Conservation (phyloP, 2,888 invertebrate genomes). For the Tachina grossa region DNA sequence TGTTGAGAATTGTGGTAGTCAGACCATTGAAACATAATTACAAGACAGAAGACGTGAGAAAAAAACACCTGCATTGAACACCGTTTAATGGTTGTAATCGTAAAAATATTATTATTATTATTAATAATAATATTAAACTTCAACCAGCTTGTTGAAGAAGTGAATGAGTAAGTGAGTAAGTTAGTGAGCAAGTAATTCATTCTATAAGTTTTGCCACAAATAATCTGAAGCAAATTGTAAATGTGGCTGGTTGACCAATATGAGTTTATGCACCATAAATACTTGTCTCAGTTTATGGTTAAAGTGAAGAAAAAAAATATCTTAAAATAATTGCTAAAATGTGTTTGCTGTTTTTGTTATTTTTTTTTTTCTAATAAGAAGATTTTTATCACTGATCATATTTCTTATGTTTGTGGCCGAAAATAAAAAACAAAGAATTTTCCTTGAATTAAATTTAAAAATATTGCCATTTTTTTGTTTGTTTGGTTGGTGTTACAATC, state of each 20-base stretch:
- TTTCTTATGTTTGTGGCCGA: conserved; percentile 68
- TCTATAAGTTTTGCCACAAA: conserved; percentile 13
- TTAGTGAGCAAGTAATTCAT: conserved; percentile 32
- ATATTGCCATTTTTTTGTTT: conserved; percentile 20
- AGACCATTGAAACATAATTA: conserved; percentile 52
- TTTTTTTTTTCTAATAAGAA: conserved; percentile 66
- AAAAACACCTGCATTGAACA: conserved; percentile 71
- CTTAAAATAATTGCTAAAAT: conserved; percentile 50
- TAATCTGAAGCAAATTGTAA: conserved; percentile 35
- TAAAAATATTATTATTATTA: conserved; percentile 31
- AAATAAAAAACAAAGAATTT: not conserved
- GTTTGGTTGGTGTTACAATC: conserved; percentile 31
- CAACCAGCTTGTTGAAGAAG: conserved; percentile 14
- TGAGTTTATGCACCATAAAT: conserved; percentile 48
- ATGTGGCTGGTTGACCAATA: conserved; percentile 55
- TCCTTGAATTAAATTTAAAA: not conserved
- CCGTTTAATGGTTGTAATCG: conserved; percentile 49
- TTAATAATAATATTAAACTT: not conserved
- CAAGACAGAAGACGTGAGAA: conserved; percentile 70
- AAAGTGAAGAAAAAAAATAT: conserved; percentile 3
- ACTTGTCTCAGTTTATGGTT: conserved; percentile 33
- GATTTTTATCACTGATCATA: conserved; percentile 73
- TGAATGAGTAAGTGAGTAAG: conserved; percentile 7
- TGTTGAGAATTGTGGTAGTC: conserved; percentile 28
- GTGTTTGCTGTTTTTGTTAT: conserved; percentile 32